Conservation (phyloP, 2,888 invertebrate species). For the Taphrorychus bicolor region DNA sequence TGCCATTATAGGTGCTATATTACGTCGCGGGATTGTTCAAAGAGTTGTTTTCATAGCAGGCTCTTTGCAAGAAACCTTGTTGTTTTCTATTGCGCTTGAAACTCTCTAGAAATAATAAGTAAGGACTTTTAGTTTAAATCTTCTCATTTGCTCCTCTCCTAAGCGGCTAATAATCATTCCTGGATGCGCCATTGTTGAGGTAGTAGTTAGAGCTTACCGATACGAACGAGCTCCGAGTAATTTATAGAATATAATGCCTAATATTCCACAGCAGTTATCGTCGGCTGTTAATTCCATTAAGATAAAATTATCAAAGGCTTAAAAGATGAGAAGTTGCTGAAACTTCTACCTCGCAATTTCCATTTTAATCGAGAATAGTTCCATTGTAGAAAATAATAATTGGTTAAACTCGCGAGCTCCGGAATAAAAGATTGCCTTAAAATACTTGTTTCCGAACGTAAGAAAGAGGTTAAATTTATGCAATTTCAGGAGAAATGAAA, state of each 20-base stretch:
- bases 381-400: not conserved
- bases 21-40: not conserved
- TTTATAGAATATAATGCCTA: conserved; percentile 6
- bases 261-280: not conserved
- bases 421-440: not conserved
- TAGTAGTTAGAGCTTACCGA: not conserved
- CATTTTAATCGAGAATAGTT: not conserved
- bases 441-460: not conserved
- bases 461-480: not conserved
- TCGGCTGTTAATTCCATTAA: conserved; percentile 4
- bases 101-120: not conserved
- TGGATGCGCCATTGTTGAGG: not conserved
- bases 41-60: not conserved
- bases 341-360: not conserved
- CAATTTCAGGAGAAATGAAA: not conserved
- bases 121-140: not conserved
- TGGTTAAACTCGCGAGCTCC: not conserved
- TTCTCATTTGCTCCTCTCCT: not conserved
- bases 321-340: conserved; percentile 3
- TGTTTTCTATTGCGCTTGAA: not conserved
- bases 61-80: not conserved
- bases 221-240: not conserved
- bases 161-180: not conserved
- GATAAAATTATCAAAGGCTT: conserved; percentile 7
- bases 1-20: not conserved